Evolutionary conservation across 2,888 invertebrate species (phyloP).

Genomic region (Xestobium rufovillosum): DNA sequence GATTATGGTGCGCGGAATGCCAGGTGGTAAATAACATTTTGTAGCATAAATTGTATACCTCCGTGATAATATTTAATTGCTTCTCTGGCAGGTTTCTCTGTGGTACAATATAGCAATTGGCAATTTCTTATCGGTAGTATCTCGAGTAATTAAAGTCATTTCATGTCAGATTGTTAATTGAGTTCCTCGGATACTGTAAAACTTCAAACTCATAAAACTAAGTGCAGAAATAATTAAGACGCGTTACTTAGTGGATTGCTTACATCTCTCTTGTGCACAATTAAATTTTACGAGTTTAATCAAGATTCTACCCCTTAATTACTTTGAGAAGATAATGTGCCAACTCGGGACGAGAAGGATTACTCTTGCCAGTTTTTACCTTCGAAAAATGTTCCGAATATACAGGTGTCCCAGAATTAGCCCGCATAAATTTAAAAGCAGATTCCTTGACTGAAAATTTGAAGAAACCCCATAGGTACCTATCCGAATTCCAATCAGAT

Average conservation of each 20-base stretch:
- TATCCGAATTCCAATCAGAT: no score
- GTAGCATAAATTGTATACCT: no score
- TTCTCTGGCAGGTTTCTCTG: slow-evolving; percentile 8
- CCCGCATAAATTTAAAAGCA: no score
- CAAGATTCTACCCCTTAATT: slow-evolving; percentile 22
- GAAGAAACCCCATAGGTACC: no score
- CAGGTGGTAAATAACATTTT: no score
- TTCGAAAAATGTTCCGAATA: no score
- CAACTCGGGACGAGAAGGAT: no score
- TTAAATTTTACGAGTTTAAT: slow-evolving; percentile 33
- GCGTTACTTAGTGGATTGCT: slow-evolving; percentile 30
- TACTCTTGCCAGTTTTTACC: no score
- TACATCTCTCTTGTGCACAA: slow-evolving; percentile 26
- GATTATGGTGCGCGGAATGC: no score
- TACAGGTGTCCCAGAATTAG: no score
- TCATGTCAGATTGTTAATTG: slow-evolving; percentile 35
- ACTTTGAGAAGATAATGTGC: no score
- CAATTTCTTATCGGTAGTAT: slow-evolving; percentile 18
- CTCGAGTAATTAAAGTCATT: slow-evolving; percentile 34
- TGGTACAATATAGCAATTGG: slow-evolving; percentile 10
- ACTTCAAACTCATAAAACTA: slow-evolving; percentile 36
- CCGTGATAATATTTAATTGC: slow-evolving; percentile 23
- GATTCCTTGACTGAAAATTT: no score
- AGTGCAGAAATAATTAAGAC: slow-evolving; percentile 37
- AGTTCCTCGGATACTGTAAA: slow-evolving; percentile 34